Conservation (phyloP, 2,888 invertebrate genomes). For the Platerodrilus igneus region DNA sequence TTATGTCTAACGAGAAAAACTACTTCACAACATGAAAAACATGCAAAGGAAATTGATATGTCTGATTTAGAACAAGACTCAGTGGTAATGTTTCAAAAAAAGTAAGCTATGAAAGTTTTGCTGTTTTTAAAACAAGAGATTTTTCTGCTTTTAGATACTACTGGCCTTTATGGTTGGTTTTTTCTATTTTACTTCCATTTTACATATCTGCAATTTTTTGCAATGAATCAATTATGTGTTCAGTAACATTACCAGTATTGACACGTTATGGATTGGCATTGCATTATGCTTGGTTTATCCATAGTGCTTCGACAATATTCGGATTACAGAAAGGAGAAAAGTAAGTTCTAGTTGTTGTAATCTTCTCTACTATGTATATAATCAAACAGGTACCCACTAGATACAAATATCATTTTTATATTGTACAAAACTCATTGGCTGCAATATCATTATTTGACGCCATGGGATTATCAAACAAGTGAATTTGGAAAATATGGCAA, state of each 20-base stretch:
- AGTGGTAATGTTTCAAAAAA: constrained; percentile 77
- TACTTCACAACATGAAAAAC: constrained; percentile 59
- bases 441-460: constrained; percentile 73
- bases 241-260: constrained; percentile 64
- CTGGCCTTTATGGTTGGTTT: constrained; percentile 60
- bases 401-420: constrained; percentile 72
- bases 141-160: constrained; percentile 54
- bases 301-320: constrained; percentile 71
- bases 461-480: constrained; percentile 77
- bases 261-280: constrained; percentile 61
- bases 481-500: constrained; percentile 73
- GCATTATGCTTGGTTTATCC: constrained; percentile 67
- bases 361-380: background rate
- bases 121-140: constrained; percentile 19
- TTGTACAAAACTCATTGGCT: constrained; percentile 74
- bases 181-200: constrained; percentile 65
- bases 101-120: constrained; percentile 53
- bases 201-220: constrained; percentile 78
- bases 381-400: constrained; percentile 57
- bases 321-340: constrained; percentile 64
- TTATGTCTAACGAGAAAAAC: constrained; percentile 64
- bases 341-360: constrained; percentile 50
- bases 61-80: constrained; percentile 72
- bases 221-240: constrained; percentile 61
- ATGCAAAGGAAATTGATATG: constrained; percentile 66